Evolutionary conservation across 2,113 vertebrate genomes (phyloP).

Genomic region (Atrichornis clamosus): DNA sequence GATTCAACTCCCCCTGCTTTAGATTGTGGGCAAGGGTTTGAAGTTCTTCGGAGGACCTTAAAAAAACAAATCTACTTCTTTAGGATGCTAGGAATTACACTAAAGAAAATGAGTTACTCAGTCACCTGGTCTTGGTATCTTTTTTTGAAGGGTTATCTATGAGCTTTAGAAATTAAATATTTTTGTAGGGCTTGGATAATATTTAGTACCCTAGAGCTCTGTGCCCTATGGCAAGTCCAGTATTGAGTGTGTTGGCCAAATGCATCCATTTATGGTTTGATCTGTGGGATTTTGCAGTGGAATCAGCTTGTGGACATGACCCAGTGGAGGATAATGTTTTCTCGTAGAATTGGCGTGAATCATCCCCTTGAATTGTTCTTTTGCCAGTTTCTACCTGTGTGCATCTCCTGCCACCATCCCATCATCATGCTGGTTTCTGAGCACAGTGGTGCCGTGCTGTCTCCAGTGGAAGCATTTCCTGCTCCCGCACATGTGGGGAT

Average conservation of each 20-base stretch:
- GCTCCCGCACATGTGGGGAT: fast-evolving
- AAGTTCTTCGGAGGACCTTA: neutral
- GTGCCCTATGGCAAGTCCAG: neutral
- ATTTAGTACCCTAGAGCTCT: neutral
- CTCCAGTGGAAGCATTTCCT: neutral
- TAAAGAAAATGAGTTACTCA: neutral
- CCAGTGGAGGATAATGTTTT: neutral
- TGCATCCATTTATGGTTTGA: neutral
- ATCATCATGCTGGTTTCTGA: neutral
- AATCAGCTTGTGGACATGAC: neutral
- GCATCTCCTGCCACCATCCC: neutral
- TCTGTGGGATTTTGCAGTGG: neutral
- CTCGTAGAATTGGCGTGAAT: neutral
- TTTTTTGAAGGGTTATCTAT: neutral
- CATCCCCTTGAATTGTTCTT: neutral
- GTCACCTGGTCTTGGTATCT: neutral
- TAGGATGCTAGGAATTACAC: neutral
- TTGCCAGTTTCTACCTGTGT: neutral
- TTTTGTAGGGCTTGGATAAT: neutral
- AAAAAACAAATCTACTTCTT: neutral
- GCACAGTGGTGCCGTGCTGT: neutral
- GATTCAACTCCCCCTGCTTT: neutral
- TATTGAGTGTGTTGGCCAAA: neutral
- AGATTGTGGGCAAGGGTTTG: neutral
- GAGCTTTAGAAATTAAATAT: neutral